Evolutionary conservation across 2,888 invertebrate species (phyloP).

Genomic region (Agrilus biguttatus): DNA sequence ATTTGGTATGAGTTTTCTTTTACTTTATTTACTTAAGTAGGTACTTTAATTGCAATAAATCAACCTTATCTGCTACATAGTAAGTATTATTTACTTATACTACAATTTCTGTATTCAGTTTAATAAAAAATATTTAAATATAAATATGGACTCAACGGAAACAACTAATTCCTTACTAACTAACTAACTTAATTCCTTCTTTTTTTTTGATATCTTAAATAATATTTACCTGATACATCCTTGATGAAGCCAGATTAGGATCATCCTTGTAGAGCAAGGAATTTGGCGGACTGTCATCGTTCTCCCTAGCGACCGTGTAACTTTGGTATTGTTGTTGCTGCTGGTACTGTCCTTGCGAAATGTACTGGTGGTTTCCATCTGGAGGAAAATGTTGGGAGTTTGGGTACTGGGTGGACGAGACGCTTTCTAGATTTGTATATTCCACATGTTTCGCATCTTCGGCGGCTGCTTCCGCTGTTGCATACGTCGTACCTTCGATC

Average conservation of each 20-base stretch:
- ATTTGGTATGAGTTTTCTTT: too few relatives aligned
- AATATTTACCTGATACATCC: conserved; percentile 23
- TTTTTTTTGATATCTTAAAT: too few relatives aligned
- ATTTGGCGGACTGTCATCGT: conserved; percentile 36
- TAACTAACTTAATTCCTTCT: too few relatives aligned
- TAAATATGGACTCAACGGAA: too few relatives aligned
- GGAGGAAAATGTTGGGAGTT: conserved; percentile 9
- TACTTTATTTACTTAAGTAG: too few relatives aligned
- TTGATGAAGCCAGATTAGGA: conserved; percentile 51
- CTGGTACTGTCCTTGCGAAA: conserved; percentile 18
- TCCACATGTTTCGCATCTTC: conserved; percentile 20
- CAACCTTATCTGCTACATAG: too few relatives aligned
- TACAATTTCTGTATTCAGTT: too few relatives aligned
- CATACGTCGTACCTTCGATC: conserved; percentile 11
- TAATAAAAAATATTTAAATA: too few relatives aligned
- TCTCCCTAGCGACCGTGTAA: conserved; percentile 9
- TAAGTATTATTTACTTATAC: too few relatives aligned
- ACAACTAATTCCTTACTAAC: too few relatives aligned
- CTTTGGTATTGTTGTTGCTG: conserved; percentile 17
- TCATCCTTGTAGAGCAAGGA: conserved; percentile 48
- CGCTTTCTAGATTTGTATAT: conserved; percentile 52
- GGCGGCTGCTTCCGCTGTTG: conserved; percentile 5
- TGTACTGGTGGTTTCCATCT: conserved; percentile 14
- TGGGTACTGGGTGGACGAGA: conserved; percentile 36
- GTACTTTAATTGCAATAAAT: too few relatives aligned